Evolutionary conservation across 2,113 vertebrate species (phyloP), one percentile per base, ranked within the genome.

Genomic region (Drymodes brunneopygia): DNA sequence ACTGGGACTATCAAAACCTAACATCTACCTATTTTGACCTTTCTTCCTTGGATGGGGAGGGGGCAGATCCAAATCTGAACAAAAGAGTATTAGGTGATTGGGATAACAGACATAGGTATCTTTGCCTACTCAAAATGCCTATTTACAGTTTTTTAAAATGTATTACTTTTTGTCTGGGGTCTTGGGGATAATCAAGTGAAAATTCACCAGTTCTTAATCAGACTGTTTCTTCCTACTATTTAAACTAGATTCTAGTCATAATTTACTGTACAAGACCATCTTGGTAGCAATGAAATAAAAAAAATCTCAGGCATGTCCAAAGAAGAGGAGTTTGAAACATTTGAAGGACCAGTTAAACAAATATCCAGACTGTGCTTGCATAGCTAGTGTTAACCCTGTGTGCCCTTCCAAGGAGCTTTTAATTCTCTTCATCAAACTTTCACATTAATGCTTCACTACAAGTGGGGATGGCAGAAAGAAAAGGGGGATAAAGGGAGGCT

Each of bases 11-110:
- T 73, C 22, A 61, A 69, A 88, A 61, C 1, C 14, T 69, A 73
- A 19, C 6, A 45, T 29, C 82, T 25, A 23, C 7, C 16, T 2
- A 0, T 73, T 51, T 13, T 65, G 11, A 6, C 5, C 15, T 73
- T 77, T 44, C 3, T 81, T 3, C 13, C 7, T 31, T 60, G 7
- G 11, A 2, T 40, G 12, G 2, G 2, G 12, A 13, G 12, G 8
- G 18, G 6, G 1, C 20, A 81, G 61, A 81, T 77, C 5, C 25
- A 58, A 85, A 40, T 77, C 24, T 31, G 18, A 57, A 14, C 5
- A 36, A 25, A 38, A 40, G 21, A 36, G 12, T 54, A 21, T 18
- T 36, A 33, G 8, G 7, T 79, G 25, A 20, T 61, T 4, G 0
- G 7, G 25, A 6, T 61, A 78, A 56, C 15, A 11, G 23, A 28